Base-by-base conservation (phyloP, 1,140 invertebrate genomes). In the Nephotettix cincticeps region DNA sequence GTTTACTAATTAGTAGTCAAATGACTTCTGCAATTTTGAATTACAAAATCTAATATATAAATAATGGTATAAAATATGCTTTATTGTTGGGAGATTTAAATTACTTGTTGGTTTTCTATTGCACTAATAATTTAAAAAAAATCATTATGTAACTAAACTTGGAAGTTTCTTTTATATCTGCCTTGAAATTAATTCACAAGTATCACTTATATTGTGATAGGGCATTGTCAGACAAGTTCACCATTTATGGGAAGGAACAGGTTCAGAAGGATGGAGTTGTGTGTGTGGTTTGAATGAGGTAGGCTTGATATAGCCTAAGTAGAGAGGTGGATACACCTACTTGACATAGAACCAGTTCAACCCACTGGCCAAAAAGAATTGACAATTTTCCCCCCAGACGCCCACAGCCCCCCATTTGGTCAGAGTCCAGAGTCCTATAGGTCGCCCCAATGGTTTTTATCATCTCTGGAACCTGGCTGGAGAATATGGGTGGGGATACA, bases 301-400 rank as follows among this genome's bases (percentile, higher is more conserved):
- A 67, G 64, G 64, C 30, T 67, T 67, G 64, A 43, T 67, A 61
- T 28, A 27, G 56, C 56, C 56, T 61, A 61, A 61, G 56, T 27
- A 61, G 56, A 61, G 56, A 67, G 64, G 64, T 43, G 64, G 64
- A 67, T 67, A 67, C 64, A 67, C 64, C 64, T 67, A 67, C 64
- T 43, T 67, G 40, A 67, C n/a, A 67, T 19, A 67, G 27, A 67
- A 67, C 30, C 64, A 40, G 36, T 40, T 43, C 21, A n/a, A 43
- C 17, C 30, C 36, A 32, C 9, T 19, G n/a, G n/a, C 11, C 64
- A 23, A 23, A 67, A 45, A 67, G 40, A 28, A 67, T 67, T 67
- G 64, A 67, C 64, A 67, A 67, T 67, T 67, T 67, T 65, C 40
- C 64, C 63, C 64, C 27, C 23, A 67, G 32, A 6, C 64, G 64